These are phyloP conservation scores for Criorhina ranunculi DNA, from an alignment of 2,888 invertebrate species.

Conservation along the genomic window DNA sequence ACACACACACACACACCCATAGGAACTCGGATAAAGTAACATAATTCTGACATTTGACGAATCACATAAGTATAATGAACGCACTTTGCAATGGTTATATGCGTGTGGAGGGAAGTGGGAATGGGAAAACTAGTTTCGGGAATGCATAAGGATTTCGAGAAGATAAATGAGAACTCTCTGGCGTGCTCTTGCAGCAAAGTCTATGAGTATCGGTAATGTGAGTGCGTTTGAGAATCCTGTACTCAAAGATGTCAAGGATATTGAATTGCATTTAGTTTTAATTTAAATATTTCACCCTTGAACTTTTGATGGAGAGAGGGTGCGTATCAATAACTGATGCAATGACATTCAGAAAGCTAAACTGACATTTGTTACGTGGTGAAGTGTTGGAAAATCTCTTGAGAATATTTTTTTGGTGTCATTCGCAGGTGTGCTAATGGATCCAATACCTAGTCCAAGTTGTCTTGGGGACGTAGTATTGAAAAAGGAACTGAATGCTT, in stretches of 20 bases:
- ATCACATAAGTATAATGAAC: constrained; percentile 20
- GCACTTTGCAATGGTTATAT: constrained; percentile 21
- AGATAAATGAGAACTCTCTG: constrained; percentile 5
- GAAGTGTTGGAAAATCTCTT: too few species aligned
- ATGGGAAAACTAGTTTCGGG: constrained; percentile 26
- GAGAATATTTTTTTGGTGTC: too few species aligned
- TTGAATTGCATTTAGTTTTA: constrained; percentile 44
- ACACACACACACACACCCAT: constrained; percentile 18
- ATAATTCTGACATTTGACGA: constrained; percentile 42
- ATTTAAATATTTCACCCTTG: constrained; percentile 47
- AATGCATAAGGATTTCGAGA: constrained; percentile 2
- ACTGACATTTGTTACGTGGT: too few species aligned
- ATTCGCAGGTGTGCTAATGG: too few species aligned
- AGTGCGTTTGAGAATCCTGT: constrained; percentile 30
- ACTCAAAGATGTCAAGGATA: constrained; percentile 32
- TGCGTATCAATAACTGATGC: too few species aligned
- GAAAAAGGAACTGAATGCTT: too few species aligned
- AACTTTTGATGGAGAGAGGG: neutral
- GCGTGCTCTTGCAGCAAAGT: neutral
- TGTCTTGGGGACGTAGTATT: too few species aligned
- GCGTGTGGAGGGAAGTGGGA: neutral
- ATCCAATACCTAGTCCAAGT: too few species aligned
- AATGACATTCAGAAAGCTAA: too few species aligned
- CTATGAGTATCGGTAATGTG: constrained; percentile 23
- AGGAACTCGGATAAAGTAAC: neutral